Evolutionary conservation across 1,140 invertebrate species (phyloP), one percentile per base, ranked within the genome.

Genomic region (Drosophila rufa): DNA sequence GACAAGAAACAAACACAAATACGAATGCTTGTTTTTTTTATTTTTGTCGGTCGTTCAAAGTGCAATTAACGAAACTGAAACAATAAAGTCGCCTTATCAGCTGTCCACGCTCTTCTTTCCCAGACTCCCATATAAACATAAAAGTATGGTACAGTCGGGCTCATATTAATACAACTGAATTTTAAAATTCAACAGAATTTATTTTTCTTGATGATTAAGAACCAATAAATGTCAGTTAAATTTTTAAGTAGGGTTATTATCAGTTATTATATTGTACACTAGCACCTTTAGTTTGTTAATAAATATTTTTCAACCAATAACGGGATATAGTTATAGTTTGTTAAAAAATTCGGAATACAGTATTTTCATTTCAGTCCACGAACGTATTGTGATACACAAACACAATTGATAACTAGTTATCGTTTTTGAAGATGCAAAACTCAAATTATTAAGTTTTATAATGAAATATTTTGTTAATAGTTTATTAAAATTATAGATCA

Each of bases 21-120:
- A 55, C 25, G 22, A 61, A 30, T 33, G 14, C 22, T 46, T n/a
- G 22, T 42, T 42, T 25, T 33, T 33, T 42, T 48, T 7, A 19
- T 27, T 30, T 60, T 69, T 56, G 48, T 77, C 17, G 57, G 27
- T 40, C 33, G 75, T 69, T n/a, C 75, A 79, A 79, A 79, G 75
- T 78, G 46, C 75, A 79, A 62, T 33, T 45, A 55, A 61, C 38
- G 50, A 69, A 55, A 58, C 53, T 55, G 22, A 50, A 70, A 67
- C 53, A 78, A 70, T 70, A 40, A 51, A 56, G 42, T 15, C 33
- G 25, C 46, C 17, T 68, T 77, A 77, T 77, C 75, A 68, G 48
- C 56, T 46, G 51, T 55, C 57, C 58, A 22, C 58, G 53, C 50
- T 68, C 64, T 45, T 25, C 58, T 64, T 51, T 76, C 74, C 57